phyloP scores from a whole-genome alignment of 2,113 vertebrate genomes.

The Ariopsis seemanni region DNA sequence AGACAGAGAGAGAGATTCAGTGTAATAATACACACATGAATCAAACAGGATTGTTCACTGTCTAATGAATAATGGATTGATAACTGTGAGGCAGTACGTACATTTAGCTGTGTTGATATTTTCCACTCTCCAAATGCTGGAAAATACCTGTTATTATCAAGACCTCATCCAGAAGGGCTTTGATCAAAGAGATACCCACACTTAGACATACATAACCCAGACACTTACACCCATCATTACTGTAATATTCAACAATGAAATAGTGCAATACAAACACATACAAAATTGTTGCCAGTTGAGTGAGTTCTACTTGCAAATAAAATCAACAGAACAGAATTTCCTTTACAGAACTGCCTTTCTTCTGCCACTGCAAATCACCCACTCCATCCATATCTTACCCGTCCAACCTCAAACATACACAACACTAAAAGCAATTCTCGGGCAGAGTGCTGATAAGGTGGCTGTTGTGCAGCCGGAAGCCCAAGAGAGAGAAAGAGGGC shows the following conservation, averaged over 20 bases:
- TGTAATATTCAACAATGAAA: constrained; percentile 46
- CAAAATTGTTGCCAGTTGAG: constrained; percentile 9
- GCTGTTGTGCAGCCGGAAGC: constrained; percentile 36
- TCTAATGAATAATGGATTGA: constrained; percentile 46
- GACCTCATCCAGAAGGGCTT: constrained; percentile 3
- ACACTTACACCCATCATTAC: neutral
- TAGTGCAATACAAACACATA: neutral
- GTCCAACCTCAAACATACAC: constrained; percentile 26
- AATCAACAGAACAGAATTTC: neutral
- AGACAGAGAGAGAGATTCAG: neutral
- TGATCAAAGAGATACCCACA: neutral
- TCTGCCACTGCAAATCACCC: constrained; percentile 30
- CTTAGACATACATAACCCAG: neutral
- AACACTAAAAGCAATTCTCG: constrained; percentile 24
- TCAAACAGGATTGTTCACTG: constrained; percentile 26
- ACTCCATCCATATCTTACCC: constrained; percentile 15
- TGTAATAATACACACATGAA: constrained; percentile 37
- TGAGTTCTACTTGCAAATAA: neutral
- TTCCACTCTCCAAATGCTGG: constrained; percentile 33
- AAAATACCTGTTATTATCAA: constrained; percentile 13
- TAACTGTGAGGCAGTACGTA: constrained; percentile 35
- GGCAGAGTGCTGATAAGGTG: constrained; percentile 44
- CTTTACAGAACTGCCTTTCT: constrained; percentile 3
- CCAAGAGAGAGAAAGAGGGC: neutral
- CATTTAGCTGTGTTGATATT: constrained; percentile 53